Percentiles rank a stretch among this genome's conserved stretches.
phyloP scores from a whole-genome alignment of 2,797 vertebrate genomes.

The Sparus aurata region DNA sequence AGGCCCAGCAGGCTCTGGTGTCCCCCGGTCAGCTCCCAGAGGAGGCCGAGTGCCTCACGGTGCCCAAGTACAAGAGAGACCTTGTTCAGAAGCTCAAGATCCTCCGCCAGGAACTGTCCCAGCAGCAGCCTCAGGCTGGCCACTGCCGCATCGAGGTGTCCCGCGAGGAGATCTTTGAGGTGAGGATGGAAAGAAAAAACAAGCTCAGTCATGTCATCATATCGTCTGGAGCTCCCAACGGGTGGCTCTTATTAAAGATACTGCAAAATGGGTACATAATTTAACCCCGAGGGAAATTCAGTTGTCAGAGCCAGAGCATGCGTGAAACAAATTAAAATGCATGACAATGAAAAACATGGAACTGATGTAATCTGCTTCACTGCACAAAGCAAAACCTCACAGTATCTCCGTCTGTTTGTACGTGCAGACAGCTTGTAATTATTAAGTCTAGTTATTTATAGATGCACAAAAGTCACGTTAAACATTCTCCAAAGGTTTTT shows the following conservation, averaged over 20 bases:
- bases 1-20: constrained; percentile 90
- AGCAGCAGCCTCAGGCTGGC: constrained; percentile 97
- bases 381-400: constrained; percentile 17
- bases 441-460: constrained; percentile 46
- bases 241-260: constrained; percentile 17
- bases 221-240: constrained; percentile 18
- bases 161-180: constrained; percentile 98
- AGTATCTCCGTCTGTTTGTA: constrained; percentile 5
- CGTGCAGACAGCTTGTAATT: constrained; percentile 29
- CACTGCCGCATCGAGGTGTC: constrained; percentile 98
- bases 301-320: constrained; percentile 10
- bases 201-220: constrained; percentile 16
- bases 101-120: constrained; percentile 94
- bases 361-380: constrained; percentile 6
- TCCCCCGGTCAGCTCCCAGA: constrained; percentile 92
- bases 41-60: constrained; percentile 95
- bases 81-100: constrained; percentile 97
- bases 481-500: constrained; percentile 17
- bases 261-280: constrained; percentile 14
- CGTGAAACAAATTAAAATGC: constrained; percentile 33
- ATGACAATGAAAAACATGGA: constrained; percentile 16
- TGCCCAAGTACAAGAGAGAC: constrained; percentile 95
- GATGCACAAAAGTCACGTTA: constrained; percentile 18
- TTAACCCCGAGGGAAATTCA: constrained; percentile 33
- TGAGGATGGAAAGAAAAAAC: constrained; percentile 68